A percentile compares a stretch with the other conserved stretches of the same genome.
Evolutionary conservation across 2,888 invertebrate genomes (phyloP).

Genomic region (Eurytoma californica): DNA sequence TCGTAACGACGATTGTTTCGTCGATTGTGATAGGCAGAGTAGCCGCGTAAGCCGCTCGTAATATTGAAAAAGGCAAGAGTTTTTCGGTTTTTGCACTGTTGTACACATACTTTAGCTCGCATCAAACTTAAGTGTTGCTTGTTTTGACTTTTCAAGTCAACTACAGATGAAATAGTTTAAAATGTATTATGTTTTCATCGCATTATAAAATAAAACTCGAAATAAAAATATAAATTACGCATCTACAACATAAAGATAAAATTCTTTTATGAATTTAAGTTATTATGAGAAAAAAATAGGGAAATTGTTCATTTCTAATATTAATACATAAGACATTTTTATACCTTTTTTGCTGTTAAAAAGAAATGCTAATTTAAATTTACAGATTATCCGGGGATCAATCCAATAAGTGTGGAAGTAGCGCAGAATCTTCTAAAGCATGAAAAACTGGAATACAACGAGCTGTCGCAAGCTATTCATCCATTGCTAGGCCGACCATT

Average conservation of each 20-base stretch:
- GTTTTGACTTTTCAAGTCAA: no score
- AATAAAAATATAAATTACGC: no score
- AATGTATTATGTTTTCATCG: not conserved
- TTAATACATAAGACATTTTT: no score
- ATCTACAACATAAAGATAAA: no score
- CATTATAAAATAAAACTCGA: no score
- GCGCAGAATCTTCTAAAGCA: conserved; percentile 62
- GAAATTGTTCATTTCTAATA: no score
- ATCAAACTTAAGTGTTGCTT: not conserved
- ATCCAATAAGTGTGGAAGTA: conserved; percentile 66
- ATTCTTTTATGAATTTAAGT: no score
- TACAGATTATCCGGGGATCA: conserved; percentile 70
- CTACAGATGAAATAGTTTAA: not conserved
- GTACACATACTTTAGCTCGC: not conserved
- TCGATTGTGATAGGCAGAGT: conserved; percentile 55
- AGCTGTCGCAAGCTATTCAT: conserved; percentile 72
- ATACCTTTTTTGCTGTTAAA: no score
- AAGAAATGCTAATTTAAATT: not conserved
- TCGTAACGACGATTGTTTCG: conserved; percentile 66
- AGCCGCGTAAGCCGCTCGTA: conserved; percentile 33
- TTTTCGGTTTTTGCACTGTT: conserved; percentile 51
- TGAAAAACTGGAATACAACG: conserved; percentile 64
- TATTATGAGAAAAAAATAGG: no score
- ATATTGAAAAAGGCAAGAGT: conserved; percentile 40
- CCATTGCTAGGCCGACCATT: conserved; percentile 69